Percentiles rank a stretch among this genome's conserved stretches.
These are phyloP conservation scores for Microplitis deprimator DNA, from an alignment of 2,888 invertebrate species.

Conservation along the genomic window DNA sequence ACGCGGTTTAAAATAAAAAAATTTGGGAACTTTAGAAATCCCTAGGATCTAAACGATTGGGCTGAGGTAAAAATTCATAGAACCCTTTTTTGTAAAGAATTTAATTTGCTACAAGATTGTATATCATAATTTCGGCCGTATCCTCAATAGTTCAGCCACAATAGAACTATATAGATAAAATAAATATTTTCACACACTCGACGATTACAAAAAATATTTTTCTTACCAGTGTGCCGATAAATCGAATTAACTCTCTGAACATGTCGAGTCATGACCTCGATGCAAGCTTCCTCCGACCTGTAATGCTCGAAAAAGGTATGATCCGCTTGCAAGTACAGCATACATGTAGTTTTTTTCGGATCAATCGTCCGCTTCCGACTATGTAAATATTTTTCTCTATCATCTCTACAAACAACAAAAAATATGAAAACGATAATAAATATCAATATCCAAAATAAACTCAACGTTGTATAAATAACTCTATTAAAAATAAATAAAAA, in stretches of 20 bases:
- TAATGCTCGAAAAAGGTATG: slow-evolving; percentile 95
- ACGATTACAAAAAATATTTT: not conserved
- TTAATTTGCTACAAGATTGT: no score
- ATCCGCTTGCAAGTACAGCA: slow-evolving; percentile 94
- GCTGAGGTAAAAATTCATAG: no score
- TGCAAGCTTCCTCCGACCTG: slow-evolving; percentile 91
- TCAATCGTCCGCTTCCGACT: slow-evolving; percentile 76
- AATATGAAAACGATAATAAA: not conserved
- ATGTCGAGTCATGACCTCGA: slow-evolving; percentile 92
- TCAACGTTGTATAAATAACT: not conserved
- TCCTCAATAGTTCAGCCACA: no score
- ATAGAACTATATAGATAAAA: no score
- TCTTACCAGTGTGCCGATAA: slow-evolving; percentile 83
- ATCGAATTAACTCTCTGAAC: slow-evolving; percentile 92
- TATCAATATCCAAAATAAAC: not conserved
- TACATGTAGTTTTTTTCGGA: slow-evolving; percentile 91
- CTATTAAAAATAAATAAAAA: not conserved
- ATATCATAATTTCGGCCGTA: no score
- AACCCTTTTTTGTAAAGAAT: no score
- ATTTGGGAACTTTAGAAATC: no score
- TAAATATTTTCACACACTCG: no score
- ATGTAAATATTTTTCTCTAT: slow-evolving; percentile 55
- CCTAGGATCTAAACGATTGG: no score
- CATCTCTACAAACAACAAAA: slow-evolving; percentile 48
- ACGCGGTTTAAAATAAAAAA: no score